Evolutionary conservation across 2,113 vertebrate genomes (phyloP).

Genomic region (Furnarius figulus): DNA sequence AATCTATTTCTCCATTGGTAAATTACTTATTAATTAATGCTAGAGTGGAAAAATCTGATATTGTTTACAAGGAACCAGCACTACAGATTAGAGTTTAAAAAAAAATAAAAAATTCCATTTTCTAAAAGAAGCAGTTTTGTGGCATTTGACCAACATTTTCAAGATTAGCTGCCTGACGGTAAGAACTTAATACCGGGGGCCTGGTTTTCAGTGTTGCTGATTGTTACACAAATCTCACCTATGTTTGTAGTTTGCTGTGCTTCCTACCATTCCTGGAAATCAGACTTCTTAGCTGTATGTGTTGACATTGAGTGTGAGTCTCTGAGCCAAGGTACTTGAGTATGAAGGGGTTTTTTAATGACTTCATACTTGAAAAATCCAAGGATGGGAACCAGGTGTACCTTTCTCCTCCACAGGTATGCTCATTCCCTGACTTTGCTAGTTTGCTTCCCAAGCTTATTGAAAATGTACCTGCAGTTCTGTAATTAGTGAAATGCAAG

Average conservation of each 20-base stretch:
- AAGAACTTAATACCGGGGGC: background rate
- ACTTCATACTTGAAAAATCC: background rate
- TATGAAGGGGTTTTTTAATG: background rate
- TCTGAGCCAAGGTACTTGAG: background rate
- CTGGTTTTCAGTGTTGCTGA: background rate
- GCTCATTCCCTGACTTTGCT: background rate
- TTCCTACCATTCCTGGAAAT: background rate
- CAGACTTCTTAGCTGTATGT: background rate
- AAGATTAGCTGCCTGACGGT: background rate
- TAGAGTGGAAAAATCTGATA: background rate
- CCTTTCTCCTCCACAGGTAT: background rate
- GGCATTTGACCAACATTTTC: background rate
- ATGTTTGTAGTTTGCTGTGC: background rate
- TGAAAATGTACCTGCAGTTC: background rate
- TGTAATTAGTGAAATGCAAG: background rate
- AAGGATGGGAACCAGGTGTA: background rate
- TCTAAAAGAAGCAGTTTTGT: background rate
- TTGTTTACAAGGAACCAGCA: background rate
- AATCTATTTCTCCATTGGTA: background rate
- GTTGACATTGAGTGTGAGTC: background rate
- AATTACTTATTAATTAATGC: background rate
- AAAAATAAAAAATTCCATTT: background rate
- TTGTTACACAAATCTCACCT: background rate
- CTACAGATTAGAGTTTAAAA: background rate
- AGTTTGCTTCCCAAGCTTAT: background rate